phyloP scores from a whole-genome alignment of 2,113 vertebrate genomes.

The Cololabis saira region DNA sequence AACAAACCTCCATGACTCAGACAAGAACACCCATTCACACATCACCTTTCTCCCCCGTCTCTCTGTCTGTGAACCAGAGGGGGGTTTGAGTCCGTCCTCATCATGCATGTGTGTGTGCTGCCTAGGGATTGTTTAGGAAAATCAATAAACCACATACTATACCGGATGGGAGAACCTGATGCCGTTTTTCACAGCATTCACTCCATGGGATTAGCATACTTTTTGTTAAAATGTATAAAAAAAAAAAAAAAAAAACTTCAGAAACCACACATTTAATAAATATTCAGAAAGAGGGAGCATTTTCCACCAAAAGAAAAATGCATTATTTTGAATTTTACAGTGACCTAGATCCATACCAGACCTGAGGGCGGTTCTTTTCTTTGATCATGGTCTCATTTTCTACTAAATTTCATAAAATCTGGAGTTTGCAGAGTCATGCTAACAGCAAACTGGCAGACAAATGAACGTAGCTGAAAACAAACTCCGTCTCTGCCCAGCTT shows the following conservation, averaged over 20 bases:
- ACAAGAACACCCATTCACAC: conserved; percentile 72
- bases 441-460: background rate
- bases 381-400: background rate
- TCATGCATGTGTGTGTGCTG: conserved; percentile 19
- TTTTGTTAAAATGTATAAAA: conserved; percentile 9
- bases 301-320: too few species aligned
- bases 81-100: conserved; percentile 36
- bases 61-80: conserved; percentile 22
- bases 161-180: conserved; percentile 20
- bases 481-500: background rate
- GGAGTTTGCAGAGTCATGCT: background rate
- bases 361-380: background rate
- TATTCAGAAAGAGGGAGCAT: too few species aligned
- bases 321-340: background rate
- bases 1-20: conserved; percentile 73
- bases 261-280: background rate
- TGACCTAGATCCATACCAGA: background rate
- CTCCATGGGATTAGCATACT: conserved; percentile 3
- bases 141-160: conserved; percentile 66
- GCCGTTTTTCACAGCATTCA: conserved; percentile 32
- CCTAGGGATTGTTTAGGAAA: conserved; percentile 27
- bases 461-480: conserved; percentile 9
- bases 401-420: background rate
- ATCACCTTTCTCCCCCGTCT: conserved; percentile 53
- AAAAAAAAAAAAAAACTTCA: conserved; percentile 14